phyloP scores from a whole-genome alignment of 2,113 vertebrate species.

The Phodopus roborovskii region DNA sequence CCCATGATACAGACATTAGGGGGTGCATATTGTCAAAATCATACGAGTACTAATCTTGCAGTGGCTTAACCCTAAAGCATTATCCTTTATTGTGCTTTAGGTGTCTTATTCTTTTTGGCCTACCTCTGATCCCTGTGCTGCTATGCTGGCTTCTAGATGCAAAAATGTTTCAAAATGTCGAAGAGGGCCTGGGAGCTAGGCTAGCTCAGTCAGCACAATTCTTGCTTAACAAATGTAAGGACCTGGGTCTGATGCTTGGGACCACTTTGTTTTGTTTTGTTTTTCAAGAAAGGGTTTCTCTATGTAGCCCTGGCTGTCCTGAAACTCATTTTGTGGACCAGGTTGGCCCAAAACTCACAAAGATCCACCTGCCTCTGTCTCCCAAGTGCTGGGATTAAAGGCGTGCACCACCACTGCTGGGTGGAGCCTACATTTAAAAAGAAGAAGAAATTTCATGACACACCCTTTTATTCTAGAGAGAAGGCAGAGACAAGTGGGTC shows the following conservation, averaged over 20 bases:
- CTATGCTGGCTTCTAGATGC: neutral
- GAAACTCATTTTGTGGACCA: too few relatives aligned
- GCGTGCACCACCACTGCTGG: too few relatives aligned
- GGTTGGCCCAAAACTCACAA: too few relatives aligned
- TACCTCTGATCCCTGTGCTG: neutral
- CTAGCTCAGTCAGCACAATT: neutral
- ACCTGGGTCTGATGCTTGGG: neutral
- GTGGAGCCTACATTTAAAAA: too few relatives aligned
- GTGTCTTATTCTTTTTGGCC: neutral
- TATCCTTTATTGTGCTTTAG: neutral
- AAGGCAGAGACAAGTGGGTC: neutral
- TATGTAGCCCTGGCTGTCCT: too few relatives aligned
- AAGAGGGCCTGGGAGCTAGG: neutral
- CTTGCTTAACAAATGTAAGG: neutral
- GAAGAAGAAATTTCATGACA: neutral
- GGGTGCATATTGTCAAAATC: neutral
- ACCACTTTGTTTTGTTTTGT: too few relatives aligned
- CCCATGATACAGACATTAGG: neutral
- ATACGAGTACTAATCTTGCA: neutral
- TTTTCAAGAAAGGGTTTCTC: too few relatives aligned
- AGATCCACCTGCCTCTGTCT: too few relatives aligned
- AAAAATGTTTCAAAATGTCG: constrained; percentile 22
- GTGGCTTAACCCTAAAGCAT: neutral
- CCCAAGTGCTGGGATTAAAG: too few relatives aligned
- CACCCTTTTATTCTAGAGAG: neutral